Conservation (phyloP, 2,113 vertebrate species). For the Hippocampus comes region DNA sequence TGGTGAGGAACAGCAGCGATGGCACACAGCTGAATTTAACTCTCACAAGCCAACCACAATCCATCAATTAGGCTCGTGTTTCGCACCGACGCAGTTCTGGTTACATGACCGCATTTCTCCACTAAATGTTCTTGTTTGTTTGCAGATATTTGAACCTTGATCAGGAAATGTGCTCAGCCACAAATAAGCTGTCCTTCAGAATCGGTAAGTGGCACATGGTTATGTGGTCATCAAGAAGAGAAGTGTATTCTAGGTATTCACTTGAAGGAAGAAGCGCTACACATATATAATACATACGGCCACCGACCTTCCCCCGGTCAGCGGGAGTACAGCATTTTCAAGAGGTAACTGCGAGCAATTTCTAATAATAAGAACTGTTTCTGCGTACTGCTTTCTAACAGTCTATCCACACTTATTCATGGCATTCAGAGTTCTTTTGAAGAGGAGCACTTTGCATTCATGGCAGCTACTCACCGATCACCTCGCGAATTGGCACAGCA, state of each 20-base stretch:
- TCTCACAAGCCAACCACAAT: slow-evolving; percentile 41
- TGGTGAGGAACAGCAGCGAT: slow-evolving; percentile 22
- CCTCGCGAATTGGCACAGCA: slow-evolving; percentile 75
- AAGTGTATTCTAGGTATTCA: background rate
- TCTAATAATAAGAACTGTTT: slow-evolving; percentile 25
- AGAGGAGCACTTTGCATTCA: background rate
- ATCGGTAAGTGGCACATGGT: slow-evolving; percentile 25
- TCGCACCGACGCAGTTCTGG: slow-evolving; percentile 31
- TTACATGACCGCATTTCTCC: slow-evolving; percentile 39
- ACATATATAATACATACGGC: too few relatives aligned
- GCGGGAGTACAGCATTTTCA: slow-evolving; percentile 45
- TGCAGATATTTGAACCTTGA: slow-evolving; percentile 14
- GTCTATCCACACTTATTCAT: background rate
- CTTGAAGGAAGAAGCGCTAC: background rate
- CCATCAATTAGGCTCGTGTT: slow-evolving; percentile 59
- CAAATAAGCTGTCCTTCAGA: slow-evolving; percentile 24
- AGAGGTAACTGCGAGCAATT: slow-evolving; percentile 21
- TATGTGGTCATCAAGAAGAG: slow-evolving; percentile 2
- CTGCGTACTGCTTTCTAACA: background rate
- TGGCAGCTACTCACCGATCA: slow-evolving; percentile 72
- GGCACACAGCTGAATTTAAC: slow-evolving; percentile 47
- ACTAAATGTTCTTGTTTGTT: slow-evolving; percentile 28
- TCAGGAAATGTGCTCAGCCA: slow-evolving; percentile 21
- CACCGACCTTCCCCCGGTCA: slow-evolving; percentile 23
- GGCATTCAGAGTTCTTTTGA: background rate